Conservation (phyloP, 2,113 vertebrate species). For the Lepidiolamprologus cunningtoni region DNA sequence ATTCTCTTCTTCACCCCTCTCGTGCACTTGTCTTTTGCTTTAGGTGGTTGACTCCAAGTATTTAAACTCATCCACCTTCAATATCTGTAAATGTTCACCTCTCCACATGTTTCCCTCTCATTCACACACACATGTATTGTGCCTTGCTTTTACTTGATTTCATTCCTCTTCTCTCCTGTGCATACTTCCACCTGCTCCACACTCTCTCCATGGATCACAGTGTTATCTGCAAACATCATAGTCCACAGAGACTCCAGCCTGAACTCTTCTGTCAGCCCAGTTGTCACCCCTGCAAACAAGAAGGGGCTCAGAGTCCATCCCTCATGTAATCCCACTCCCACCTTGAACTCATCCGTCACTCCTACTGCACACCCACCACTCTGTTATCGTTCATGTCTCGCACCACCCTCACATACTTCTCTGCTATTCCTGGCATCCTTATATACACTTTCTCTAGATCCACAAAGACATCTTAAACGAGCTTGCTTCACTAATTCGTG, state of each 20-base stretch:
- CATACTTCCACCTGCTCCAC: not conserved
- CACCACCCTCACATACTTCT: not conserved
- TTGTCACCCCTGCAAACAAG: not conserved
- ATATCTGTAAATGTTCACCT: not conserved
- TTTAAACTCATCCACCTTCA: not conserved
- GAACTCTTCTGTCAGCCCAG: not conserved
- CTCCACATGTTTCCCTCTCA: not conserved
- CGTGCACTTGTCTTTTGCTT: not conserved
- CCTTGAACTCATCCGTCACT: not conserved
- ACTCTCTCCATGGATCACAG: not conserved
- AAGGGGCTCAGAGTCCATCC: not conserved
- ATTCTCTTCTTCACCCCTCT: not conserved
- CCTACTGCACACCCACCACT: not conserved
- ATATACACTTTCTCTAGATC: not conserved
- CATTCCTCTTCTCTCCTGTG: not conserved
- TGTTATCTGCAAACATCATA: not conserved
- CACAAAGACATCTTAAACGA: not conserved
- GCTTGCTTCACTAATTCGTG: not conserved
- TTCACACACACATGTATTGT: not conserved
- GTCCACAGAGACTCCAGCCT: not conserved
- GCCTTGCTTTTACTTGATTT: not conserved
- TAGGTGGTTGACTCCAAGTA: not conserved
- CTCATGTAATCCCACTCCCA: not conserved
- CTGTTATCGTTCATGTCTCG: not conserved
- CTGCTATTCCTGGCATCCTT: not conserved